A percentile compares a stretch with the other conserved stretches of the same genome.
Evolutionary conservation across 1,140 invertebrate genomes (phyloP).

Genomic region (Drepana arcuata): DNA sequence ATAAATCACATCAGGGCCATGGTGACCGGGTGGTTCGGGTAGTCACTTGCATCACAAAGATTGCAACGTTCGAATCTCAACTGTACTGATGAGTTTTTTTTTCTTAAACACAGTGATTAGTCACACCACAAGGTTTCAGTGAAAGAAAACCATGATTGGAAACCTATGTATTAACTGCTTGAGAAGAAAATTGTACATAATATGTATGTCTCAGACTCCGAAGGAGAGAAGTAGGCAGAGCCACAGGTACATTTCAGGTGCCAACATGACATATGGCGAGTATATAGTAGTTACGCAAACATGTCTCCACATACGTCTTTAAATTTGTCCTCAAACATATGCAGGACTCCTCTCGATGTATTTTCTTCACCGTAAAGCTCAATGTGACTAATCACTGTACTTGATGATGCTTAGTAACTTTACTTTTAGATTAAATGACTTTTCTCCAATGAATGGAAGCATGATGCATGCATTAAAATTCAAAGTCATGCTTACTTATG

Average conservation of each 20-base stretch:
- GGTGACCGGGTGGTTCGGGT: background rate
- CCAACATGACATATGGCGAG: no score
- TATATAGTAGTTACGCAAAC: no score
- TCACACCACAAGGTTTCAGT: background rate
- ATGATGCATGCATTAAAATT: background rate
- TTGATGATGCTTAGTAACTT: background rate
- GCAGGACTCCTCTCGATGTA: no score
- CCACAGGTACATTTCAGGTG: no score
- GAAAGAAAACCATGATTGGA: no score
- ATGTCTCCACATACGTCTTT: no score
- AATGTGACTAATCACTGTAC: background rate
- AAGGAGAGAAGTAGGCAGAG: no score
- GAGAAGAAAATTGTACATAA: no score
- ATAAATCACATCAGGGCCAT: background rate
- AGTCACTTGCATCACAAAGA: background rate
- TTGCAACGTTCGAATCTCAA: background rate
- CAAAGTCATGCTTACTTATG: conserved; percentile 77
- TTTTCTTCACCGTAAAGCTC: background rate
- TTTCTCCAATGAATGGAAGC: no score
- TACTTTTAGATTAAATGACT: conserved; percentile 3
- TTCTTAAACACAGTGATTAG: background rate
- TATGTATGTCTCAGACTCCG: no score
- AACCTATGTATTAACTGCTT: no score
- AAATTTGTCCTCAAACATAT: no score
- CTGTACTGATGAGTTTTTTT: background rate